Percentiles rank a stretch among this genome's conserved stretches.
These are phyloP conservation scores for Thaumatotibia leucotreta DNA, from an alignment of 1,140 invertebrate genomes.

Conservation along the genomic window DNA sequence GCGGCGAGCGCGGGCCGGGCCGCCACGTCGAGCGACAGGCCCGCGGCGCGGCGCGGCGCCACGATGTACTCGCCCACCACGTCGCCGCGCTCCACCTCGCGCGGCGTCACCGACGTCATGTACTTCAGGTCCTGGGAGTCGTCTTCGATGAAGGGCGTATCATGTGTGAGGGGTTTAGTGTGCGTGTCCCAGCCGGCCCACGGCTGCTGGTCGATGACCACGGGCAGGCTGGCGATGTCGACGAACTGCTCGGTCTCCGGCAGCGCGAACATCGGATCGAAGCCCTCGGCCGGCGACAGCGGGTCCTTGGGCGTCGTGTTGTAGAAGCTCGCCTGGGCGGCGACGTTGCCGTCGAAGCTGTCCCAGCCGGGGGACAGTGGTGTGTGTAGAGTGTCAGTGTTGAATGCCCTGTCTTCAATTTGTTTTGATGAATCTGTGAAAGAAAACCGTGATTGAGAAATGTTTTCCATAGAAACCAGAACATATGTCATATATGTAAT, in stretches of 20 bases:
- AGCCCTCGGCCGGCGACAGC: constrained; percentile 45
- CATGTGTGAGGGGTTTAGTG: constrained; percentile 43
- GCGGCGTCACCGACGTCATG: constrained; percentile 45
- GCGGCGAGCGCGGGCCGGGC: constrained; percentile 27
- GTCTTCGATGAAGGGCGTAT: constrained; percentile 60
- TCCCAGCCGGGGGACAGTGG: constrained; percentile 66
- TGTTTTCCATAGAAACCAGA: too few relatives aligned
- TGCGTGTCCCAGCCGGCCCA: constrained; percentile 44
- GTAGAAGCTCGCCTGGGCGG: constrained; percentile 41
- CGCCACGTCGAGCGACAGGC: constrained; percentile 43
- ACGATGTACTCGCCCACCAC: constrained; percentile 44
- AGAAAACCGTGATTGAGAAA: constrained; percentile 21
- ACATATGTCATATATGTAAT: constrained; percentile 5
- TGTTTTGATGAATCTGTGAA: constrained; percentile 50
- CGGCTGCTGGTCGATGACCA: constrained; percentile 43
- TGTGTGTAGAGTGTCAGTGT: constrained; percentile 62
- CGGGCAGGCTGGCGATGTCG: constrained; percentile 52
- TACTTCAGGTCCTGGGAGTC: constrained; percentile 58
- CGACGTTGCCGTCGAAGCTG: constrained; percentile 51
- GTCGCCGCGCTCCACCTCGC: constrained; percentile 53
- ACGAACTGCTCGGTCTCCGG: constrained; percentile 53
- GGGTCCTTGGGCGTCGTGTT: constrained; percentile 38
- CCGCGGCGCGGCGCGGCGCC: constrained; percentile 18
- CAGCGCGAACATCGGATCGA: constrained; percentile 35
- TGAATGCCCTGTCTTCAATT: constrained; percentile 57